Evolutionary conservation across 2,888 invertebrate genomes (phyloP), one percentile per base, ranked within the genome.

Genomic region (Drosophila subsilvestris): DNA sequence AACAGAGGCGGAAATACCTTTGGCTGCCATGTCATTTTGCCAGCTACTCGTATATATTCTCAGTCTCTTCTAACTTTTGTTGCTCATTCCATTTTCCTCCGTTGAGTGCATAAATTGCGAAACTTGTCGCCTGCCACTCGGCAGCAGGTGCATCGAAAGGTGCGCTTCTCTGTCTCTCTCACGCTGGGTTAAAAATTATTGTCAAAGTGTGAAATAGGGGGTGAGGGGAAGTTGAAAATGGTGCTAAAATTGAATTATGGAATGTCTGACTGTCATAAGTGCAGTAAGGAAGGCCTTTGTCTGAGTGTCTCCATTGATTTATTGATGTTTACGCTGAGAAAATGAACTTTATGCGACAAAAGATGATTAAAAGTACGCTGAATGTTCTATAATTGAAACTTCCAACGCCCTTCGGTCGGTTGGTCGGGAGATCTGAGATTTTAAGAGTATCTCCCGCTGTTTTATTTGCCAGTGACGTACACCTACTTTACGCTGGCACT

Each of bases 1-100:
- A 62, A 66, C 49, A 51, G 49, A 58, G 60, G 56, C 79, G 81
- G 85, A 82, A 86, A 86, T 86, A 57, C 85, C 60, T 55, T n/a
- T 44, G 32, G 17, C 45, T 59, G 53, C 54, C 59, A 62, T 69
- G 74, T 84, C 72, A 80, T 76, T 50, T 61, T 56, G 25, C 18
- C 12, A 12, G 47, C 47, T 47, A 42, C 22, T 22, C 22, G 22
- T 42, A 49, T 66, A 48, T 44, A 53, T 53, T 48, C 45, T 32
- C 67, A 32, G 48, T 45, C 50, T 37, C 68, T 37, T 44, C 45
- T 45, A 49, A 60, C 53, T 49, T 57, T 54, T 54, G 42, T 42
- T 14, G 17, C 59, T 53, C 60, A 68, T 53, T 53, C 51, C 45
- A 55, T 71, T 71, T 55, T 27, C 71, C 70, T 25, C 54, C 71